Base-by-base conservation (phyloP, 2,888 invertebrate genomes). In the Platycnemis pennipes region DNA sequence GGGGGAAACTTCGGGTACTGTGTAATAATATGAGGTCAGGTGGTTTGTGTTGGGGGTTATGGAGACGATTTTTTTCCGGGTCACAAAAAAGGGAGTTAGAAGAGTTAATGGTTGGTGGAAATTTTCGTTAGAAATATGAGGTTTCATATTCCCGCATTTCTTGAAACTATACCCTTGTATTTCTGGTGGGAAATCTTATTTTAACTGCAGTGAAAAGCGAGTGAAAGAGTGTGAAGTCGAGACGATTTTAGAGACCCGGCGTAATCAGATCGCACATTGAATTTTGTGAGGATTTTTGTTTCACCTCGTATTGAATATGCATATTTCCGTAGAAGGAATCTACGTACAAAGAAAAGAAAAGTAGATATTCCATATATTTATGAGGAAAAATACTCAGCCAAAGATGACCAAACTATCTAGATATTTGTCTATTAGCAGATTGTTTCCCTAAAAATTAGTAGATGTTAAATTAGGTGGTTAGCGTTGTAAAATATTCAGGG, bases 1-100 rank as follows among this genome's bases (percentile, higher is more conserved):
- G 13, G 77, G 37, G 37, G 37, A 77, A n/a, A n/a, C 31, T 3
- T 26, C n/a, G n/a, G n/a, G 37, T n/a, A 77, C n/a, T 77, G 87
- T 88, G 88, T 69, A 26, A 63, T 89, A 89, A 56, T 89, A 89
- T 63, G 53, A 42, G 89, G 89, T 63, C 89, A 56, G 44, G 37
- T 22, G 56, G 42, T 42, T 91, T 91, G 63, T 26, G 44, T 56
- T 31, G 89, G 91, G 37, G 26, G 49, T 89, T 56, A 56, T n/a
- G 26, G 91, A 16, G 44, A 44, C 63, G 91, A 91, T 87, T 87
- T 45, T 46, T 87, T 46, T 46, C 87, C 45, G n/a, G 45, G 11
- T 46, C 87, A 45, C 46, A 87, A 87, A 87, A 87, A 87, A 87
- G 37, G 45, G 13, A 77, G 37, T 77, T 77, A 77, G 31, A 77